phyloP scores from a whole-genome alignment of 2,797 vertebrate species.

The Cheirogaleus major region DNA sequence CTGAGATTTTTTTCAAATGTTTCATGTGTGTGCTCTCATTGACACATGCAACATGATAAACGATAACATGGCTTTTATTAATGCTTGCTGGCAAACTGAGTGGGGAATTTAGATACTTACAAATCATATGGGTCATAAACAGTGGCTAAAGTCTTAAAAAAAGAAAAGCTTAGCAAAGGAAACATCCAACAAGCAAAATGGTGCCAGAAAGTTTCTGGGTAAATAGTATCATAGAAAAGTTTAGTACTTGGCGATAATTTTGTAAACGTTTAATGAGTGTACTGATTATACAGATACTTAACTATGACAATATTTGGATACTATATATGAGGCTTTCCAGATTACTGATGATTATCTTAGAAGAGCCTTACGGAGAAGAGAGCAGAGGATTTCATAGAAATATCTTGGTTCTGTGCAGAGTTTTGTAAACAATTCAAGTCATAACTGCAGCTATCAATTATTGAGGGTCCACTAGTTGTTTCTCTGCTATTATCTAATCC shows the following conservation, averaged over 20 bases:
- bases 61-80: neutral
- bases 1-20: neutral
- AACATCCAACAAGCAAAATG: neutral
- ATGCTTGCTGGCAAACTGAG: neutral
- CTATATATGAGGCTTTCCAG: slow-evolving; percentile 34
- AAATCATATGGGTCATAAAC: neutral
- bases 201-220: slow-evolving; percentile 5
- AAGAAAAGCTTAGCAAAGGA: neutral
- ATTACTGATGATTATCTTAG: slow-evolving; percentile 64
- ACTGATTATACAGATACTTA: slow-evolving; percentile 5
- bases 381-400: neutral
- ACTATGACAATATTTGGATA: slow-evolving; percentile 36
- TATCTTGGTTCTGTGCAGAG: slow-evolving; percentile 56
- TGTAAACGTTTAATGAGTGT: slow-evolving; percentile 34
- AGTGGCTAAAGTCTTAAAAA: neutral
- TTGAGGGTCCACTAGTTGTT: neutral
- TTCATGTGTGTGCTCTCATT: neutral
- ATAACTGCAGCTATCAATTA: neutral
- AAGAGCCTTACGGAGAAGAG: slow-evolving; percentile 63
- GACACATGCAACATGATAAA: neutral
- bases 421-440: slow-evolving; percentile 32
- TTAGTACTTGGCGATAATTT: neutral
- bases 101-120: neutral
- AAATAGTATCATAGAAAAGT: slow-evolving; percentile 24
- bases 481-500: neutral